phyloP scores from a whole-genome alignment of 64 coral and sea anemone species.

The Montipora capricornis region DNA sequence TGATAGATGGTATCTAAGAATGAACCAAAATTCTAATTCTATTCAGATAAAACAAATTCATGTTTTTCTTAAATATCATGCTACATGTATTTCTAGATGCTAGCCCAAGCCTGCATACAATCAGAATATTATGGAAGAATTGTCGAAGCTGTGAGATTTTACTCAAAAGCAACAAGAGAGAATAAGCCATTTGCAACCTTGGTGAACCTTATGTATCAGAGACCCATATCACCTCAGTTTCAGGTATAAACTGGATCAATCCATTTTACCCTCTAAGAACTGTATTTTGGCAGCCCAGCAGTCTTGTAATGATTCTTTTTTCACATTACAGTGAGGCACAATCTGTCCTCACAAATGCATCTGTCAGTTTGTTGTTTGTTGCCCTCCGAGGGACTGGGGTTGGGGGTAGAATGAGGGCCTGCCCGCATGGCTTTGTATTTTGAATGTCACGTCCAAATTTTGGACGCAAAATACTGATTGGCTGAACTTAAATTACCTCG shows the following conservation, averaged over 20 bases:
- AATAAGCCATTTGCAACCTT: slow-evolving; percentile 83
- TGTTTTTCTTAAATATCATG: neutral
- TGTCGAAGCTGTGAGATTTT: slow-evolving; percentile 89
- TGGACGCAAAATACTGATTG: too few relatives aligned
- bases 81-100: slow-evolving; percentile 35
- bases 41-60: neutral
- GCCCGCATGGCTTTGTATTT: too few relatives aligned
- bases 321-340: too few relatives aligned
- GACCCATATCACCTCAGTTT: slow-evolving; percentile 87
- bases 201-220: slow-evolving; percentile 79
- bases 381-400: too few relatives aligned
- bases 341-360: too few relatives aligned
- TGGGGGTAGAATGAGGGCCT: too few relatives aligned
- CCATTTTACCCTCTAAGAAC: neutral
- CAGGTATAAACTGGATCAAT: slow-evolving; percentile 66
- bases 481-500: too few relatives aligned
- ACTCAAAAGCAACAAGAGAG: slow-evolving; percentile 75
- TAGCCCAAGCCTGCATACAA: slow-evolving; percentile 84
- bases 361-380: too few relatives aligned
- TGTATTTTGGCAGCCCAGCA: too few relatives aligned
- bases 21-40: neutral
- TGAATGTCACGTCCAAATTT: too few relatives aligned
- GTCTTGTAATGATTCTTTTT: too few relatives aligned
- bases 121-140: slow-evolving; percentile 79
- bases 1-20: too few relatives aligned